Base-by-base conservation (phyloP, 2,797 vertebrate species). In the Rhinoraja longicauda region DNA sequence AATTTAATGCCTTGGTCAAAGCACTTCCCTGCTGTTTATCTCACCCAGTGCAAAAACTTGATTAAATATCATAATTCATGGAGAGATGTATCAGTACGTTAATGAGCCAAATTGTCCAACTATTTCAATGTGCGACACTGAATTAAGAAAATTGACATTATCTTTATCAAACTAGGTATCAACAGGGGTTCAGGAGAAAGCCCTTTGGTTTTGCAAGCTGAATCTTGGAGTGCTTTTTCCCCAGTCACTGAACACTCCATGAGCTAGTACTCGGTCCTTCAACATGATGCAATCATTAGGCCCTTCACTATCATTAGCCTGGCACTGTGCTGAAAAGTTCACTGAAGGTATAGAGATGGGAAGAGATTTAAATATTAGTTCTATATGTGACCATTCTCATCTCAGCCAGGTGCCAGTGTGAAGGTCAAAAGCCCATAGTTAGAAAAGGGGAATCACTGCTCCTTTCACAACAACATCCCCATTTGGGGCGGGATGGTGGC, bases 41-140 rank as follows among this genome's bases (percentile, higher is more conserved):
- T 53, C 2, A 10, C 36, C 39, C 13, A 57, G 32, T 73, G 32
- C 67, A 75, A 70, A 72, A 75, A 36, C 86, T 39, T 24, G 21
- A 73, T 92, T 92, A 45, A 92, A 73, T 17, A 72, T 6, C 70
- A 73, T 26, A 92, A 75, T 39, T 92, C 70, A 53, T 39, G 75
- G 2, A 13, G 36, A 90, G 70, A 92, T 75, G 39, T 53, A 70
- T n/a, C 67, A 75, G 36, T 53, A 36, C 53, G 90, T 57, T 73
- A 75, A 92, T 92, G 90, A 92, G 70, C 26, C 39, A 92, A 92
- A 92, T 92, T 92, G 70, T 53, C 90, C 70, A 92, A 92, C 70
- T 73, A 29, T n/a, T 70, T 92, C 70, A 92, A 75, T 92, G 36
- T 73, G 36, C 53, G 70, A 26, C 26, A 53, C 24, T 53, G 24